Percentiles rank a stretch among this genome's conserved stretches.
These are phyloP conservation scores for Bombus impatiens DNA, from an alignment of 1,140 invertebrate genomes.

Conservation along the genomic window DNA sequence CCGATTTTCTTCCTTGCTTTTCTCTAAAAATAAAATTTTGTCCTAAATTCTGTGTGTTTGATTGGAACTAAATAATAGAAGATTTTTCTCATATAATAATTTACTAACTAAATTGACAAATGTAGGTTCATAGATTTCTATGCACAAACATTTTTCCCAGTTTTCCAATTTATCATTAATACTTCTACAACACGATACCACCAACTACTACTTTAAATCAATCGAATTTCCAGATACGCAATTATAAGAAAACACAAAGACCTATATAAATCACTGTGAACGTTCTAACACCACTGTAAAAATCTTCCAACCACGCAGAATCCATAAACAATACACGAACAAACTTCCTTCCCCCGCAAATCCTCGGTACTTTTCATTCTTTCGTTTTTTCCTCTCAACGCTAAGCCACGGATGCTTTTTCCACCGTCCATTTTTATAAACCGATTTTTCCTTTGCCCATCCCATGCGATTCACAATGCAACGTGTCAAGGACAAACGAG, in stretches of 20 bases:
- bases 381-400: neutral
- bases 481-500: slow-evolving; percentile 5
- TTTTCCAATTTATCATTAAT: neutral
- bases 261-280: neutral
- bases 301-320: neutral
- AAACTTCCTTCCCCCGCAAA: neutral
- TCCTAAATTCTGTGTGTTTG: neutral
- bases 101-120: no score
- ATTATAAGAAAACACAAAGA: neutral
- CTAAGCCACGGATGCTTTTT: neutral
- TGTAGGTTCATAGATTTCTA: no score
- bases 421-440: neutral
- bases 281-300: neutral
- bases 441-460: slow-evolving; percentile 9
- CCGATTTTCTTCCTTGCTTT: neutral
- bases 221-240: neutral
- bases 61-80: neutral
- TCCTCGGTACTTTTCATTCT: neutral
- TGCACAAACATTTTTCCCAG: no score
- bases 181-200: neutral
- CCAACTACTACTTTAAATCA: neutral
- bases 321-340: slow-evolving; percentile 24
- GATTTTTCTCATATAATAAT: no score
- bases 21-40: neutral
- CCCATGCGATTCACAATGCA: neutral